A percentile compares a stretch with the other conserved stretches of the same genome.
These are phyloP conservation scores for Platanista minor DNA, from an alignment of 2,113 vertebrate species.

Conservation along the genomic window DNA sequence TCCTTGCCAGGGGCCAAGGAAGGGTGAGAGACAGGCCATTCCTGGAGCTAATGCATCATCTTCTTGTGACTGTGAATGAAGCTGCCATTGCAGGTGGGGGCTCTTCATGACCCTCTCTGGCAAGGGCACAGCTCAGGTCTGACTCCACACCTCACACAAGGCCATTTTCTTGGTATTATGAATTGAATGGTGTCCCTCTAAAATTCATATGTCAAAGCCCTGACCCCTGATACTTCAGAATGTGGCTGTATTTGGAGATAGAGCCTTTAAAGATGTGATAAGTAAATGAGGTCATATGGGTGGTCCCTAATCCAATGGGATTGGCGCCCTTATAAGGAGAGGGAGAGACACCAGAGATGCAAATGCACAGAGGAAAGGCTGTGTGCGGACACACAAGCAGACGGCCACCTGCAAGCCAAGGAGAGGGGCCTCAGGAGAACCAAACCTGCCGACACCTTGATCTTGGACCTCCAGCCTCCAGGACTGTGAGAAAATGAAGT, in stretches of 20 bases:
- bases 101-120: too few species aligned
- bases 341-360: neutral
- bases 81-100: rapidly evolving
- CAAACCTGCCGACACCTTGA: neutral
- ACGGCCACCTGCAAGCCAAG: neutral
- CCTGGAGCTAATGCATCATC: neutral
- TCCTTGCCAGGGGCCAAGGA: neutral
- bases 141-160: too few species aligned
- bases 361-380: neutral
- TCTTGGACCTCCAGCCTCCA: neutral
- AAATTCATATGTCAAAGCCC: neutral
- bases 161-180: neutral
- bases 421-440: neutral
- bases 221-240: neutral
- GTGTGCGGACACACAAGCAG: neutral
- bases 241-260: neutral
- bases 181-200: neutral
- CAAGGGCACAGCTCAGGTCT: neutral
- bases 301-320: neutral
- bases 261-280: neutral
- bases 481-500: neutral
- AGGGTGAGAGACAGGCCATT: neutral
- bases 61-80: neutral
- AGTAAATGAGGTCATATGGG: neutral
- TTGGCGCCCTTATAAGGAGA: neutral